These are phyloP conservation scores for Lottia scabra DNA, from an alignment of 2,888 invertebrate species.

Conservation along the genomic window DNA sequence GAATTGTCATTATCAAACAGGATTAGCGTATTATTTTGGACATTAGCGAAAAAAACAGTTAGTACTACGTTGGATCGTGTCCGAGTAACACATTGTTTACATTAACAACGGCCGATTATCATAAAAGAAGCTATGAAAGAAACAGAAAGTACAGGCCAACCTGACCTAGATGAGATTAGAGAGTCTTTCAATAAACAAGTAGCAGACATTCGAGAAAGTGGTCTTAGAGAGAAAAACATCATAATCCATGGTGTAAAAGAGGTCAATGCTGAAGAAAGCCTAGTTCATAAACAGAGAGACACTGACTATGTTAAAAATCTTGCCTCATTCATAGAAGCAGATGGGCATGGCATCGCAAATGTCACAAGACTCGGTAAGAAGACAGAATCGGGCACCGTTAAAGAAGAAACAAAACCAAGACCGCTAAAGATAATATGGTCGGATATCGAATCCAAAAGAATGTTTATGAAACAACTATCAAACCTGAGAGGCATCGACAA, in stretches of 20 bases:
- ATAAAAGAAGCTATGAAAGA: no score
- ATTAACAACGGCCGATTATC: no score
- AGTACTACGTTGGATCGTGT: no score
- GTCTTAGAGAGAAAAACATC: not conserved
- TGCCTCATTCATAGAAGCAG: not conserved
- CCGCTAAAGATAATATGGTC: not conserved
- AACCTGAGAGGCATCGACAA: not conserved
- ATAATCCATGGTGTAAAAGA: slow-evolving; percentile 7
- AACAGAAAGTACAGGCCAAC: no score
- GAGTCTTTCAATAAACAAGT: slow-evolving; percentile 10
- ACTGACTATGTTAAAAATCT: not conserved
- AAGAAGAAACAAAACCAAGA: not conserved
- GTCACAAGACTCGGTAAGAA: no score
- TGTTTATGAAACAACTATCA: not conserved
- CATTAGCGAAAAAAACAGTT: no score
- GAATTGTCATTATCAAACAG: no score
- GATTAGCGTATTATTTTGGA: no score
- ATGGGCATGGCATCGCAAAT: not conserved
- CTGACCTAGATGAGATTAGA: not conserved
- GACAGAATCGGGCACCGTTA: no score
- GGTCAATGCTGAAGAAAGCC: not conserved
- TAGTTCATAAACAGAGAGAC: not conserved
- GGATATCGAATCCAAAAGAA: not conserved
- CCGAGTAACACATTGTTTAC: no score
- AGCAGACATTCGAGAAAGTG: not conserved